Conservation (phyloP, 2,888 invertebrate genomes). For the Leuctra nigra region DNA sequence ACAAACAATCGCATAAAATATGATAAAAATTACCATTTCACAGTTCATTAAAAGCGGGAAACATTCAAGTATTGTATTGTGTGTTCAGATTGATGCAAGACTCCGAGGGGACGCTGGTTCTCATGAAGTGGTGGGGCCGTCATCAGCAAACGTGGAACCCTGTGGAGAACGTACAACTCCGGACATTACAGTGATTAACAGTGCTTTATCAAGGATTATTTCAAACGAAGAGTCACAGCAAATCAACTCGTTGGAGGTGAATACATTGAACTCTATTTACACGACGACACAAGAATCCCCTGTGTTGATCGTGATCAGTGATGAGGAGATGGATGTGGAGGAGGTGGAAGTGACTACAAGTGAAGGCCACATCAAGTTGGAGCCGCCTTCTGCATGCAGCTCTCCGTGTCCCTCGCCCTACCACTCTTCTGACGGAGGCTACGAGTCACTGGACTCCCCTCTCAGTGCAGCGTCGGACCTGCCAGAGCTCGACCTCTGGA, state of each 20-base stretch:
- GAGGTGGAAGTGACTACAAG: constrained; percentile 36
- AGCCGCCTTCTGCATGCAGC: constrained; percentile 15
- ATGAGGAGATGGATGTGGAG: constrained; percentile 45
- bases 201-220: no score
- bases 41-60: no score
- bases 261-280: constrained; percentile 43
- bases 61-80: no score
- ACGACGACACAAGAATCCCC: constrained; percentile 55
- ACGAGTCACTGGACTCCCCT: constrained; percentile 60
- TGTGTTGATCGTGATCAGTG: constrained; percentile 51
- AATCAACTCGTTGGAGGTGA: not conserved
- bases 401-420: constrained; percentile 5
- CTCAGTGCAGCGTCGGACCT: constrained; percentile 34
- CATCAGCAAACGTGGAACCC: constrained; percentile 83
- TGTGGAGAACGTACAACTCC: constrained; percentile 41
- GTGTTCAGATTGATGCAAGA: no score
- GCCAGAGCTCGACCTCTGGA: constrained; percentile 60
- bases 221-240: no score
- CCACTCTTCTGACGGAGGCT: constrained; percentile 54
- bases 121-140: constrained; percentile 79
- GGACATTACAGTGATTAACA: no score
- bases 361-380: constrained; percentile 12
- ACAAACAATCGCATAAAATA: no score
- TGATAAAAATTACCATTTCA: no score
- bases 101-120: no score